Evolutionary conservation across 2,113 vertebrate species (phyloP), one percentile per base, ranked within the genome.

Genomic region (Indri indri): DNA sequence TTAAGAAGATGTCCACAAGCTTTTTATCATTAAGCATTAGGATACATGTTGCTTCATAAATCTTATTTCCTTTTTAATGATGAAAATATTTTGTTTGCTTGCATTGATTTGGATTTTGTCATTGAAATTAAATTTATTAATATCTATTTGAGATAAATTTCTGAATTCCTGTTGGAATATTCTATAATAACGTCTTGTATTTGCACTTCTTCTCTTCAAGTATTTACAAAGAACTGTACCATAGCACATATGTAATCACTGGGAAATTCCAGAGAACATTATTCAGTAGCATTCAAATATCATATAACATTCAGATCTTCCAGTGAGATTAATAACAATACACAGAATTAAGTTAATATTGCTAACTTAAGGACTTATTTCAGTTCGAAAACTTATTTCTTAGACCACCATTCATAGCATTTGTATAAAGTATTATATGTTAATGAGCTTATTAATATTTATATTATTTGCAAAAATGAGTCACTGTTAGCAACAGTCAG

Each of bases 401-500:
- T 70, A 76, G 2, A 25, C 18, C 0, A 74, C 12, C 8, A 2
- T 59, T n/a, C 52, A 80, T 13, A 79, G 42, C 16, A 50, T 57
- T 63, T 63, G 4, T 30, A 34, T 45, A 47, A 82, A 83, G 6
- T 37, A 42, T 37, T 27, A 12, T 37, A 45, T 32, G n/a, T 91
- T 34, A 88, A 63, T 76, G 54, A 90, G 57, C 20, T 71, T 37
- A 61, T 86, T 63, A 88, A 68, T 84, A 68, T 94, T 86, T 81
- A 59, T 40, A 66, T 68, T 87, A 82, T 40, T 90, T 92, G n/a
- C 34, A 71, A 96, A 74, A 79, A 90, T 37, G n/a, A 88, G 63
- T 88, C 40, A 13, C 12, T 50, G 42, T 70, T 88, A 71, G 23
- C 37, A 66, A 10, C 40, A n/a, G 5, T 50, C 20, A 45, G 25